Conservation (phyloP, 1,140 invertebrate genomes). For the Eriosoma lanigerum region DNA sequence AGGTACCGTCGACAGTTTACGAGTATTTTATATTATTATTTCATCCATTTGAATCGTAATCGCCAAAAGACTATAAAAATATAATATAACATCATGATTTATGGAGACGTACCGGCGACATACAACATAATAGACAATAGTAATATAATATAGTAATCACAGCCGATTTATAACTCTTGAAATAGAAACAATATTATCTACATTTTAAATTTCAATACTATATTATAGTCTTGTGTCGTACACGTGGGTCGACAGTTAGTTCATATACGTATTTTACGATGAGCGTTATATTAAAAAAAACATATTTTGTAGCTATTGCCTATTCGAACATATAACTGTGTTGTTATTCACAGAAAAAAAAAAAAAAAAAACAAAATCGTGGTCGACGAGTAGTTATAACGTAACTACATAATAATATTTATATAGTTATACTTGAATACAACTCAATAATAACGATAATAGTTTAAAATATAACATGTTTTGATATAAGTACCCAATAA, state of each 20-base stretch:
- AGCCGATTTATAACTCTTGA: neutral
- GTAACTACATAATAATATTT: too few relatives aligned
- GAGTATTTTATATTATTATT: neutral
- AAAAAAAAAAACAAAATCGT: too few relatives aligned
- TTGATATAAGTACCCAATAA: too few relatives aligned
- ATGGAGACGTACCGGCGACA: neutral
- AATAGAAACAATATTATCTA: slow-evolving; percentile 4
- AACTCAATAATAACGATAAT: too few relatives aligned
- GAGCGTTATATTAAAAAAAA: too few relatives aligned
- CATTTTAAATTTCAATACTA: neutral
- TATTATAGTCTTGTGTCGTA: neutral
- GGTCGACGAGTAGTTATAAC: too few relatives aligned
- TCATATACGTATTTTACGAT: neutral
- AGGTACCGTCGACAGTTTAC: neutral
- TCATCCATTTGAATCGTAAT: neutral
- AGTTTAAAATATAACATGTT: too few relatives aligned
- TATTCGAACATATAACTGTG: too few relatives aligned
- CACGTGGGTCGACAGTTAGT: neutral
- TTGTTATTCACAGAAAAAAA: too few relatives aligned
- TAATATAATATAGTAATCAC: neutral
- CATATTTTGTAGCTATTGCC: too few relatives aligned
- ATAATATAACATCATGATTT: neutral
- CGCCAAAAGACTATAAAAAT: neutral
- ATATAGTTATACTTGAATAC: too few relatives aligned
- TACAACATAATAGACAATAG: neutral